Evolutionary conservation across 2,113 vertebrate genomes (phyloP), one percentile per base, ranked within the genome.

Genomic region (Psilopogon haemacephalus): DNA sequence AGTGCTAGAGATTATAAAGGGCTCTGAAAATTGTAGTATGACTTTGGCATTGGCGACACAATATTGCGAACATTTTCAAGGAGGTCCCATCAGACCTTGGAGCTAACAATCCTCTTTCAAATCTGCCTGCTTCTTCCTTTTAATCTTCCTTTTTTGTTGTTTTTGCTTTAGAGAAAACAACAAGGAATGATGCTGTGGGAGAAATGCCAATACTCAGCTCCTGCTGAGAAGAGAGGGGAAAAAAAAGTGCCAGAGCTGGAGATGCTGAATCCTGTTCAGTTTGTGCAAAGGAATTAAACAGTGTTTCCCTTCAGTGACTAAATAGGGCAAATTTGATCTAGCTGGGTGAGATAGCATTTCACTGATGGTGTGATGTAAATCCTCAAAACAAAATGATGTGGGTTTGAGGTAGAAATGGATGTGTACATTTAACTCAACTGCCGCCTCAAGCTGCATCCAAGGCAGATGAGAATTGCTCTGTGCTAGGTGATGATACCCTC

Each of bases 161-260:
- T 95, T 88, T 95, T 93, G 48, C 91, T 94, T 77, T 69, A 91
- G 72, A 89, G 82, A 94, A 96, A 96, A 95, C 91, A 94, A 92
- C 79, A 95, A 72, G 82, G 73, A 94, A 88, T 77, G 85, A 96
- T 95, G 90, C 91, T 95, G 82, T 89, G 91, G 94, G 89, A 96
- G 94, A 96, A 92, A 94, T 8, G 89, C 94, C 94, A 96, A 94
- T 90, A 91, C 62, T 96, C 91, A 68, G 75, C 89, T 95, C 96
- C 96, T 78, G 94, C 95, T 95, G 95, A 94, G 96, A 95, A 94
- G 72, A 42, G 37, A 81, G 42, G 15, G 40, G 15, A 68, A 67
- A 82, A 91, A 86, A 58, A 72, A 3, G 75, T 83, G 87, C 80
- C 0, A 13, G 82, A 95, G 82, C 87, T 96, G 94, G 76, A 91